Percentiles rank a stretch among this genome's conserved stretches.
phyloP scores from a whole-genome alignment of 2,113 vertebrate species.

The Xenotilapia caudafasciata region DNA sequence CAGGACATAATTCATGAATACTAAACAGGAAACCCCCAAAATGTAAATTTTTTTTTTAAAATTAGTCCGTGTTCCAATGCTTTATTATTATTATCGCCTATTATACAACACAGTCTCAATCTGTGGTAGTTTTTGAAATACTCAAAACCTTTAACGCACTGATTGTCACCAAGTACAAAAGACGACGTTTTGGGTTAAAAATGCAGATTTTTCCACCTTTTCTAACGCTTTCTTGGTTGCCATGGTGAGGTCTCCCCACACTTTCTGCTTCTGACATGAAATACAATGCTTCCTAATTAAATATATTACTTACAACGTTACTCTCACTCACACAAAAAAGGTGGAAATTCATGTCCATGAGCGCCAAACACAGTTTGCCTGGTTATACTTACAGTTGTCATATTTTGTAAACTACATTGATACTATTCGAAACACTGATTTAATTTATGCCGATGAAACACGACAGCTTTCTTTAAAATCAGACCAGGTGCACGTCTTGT shows the following conservation, averaged over 20 bases:
- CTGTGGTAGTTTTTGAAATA: background rate
- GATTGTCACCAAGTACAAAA: background rate
- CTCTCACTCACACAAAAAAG: background rate
- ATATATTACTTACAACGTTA: background rate
- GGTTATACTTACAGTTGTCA: background rate
- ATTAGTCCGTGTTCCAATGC: background rate
- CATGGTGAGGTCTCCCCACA: background rate
- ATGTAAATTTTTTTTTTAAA: background rate
- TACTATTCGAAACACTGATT: accelerated
- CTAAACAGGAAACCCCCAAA: background rate
- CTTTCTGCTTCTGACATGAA: background rate
- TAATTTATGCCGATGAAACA: background rate
- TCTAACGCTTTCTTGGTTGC: background rate
- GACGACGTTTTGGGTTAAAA: background rate
- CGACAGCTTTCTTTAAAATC: background rate
- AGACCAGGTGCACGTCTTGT: accelerated
- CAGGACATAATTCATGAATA: slow-evolving; percentile 3
- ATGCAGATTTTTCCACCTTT: background rate
- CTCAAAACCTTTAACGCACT: background rate
- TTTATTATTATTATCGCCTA: accelerated
- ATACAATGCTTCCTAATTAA: background rate
- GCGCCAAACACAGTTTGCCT: background rate
- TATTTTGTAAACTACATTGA: background rate
- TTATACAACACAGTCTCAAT: background rate
- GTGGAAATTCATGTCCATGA: background rate